Conservation (phyloP, 2,888 invertebrate species). For the Standfussiana lucernea region DNA sequence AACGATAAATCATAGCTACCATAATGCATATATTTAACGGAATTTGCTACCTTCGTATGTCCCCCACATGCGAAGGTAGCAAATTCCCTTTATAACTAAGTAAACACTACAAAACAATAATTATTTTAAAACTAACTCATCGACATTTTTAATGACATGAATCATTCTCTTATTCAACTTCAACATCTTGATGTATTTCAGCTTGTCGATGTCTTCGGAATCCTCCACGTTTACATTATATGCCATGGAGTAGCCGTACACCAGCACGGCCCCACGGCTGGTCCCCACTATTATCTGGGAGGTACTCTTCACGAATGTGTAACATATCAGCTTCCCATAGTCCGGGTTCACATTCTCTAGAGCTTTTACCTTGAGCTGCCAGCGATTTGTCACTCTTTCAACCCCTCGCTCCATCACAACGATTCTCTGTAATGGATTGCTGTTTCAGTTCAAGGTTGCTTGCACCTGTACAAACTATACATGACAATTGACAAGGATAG, state of each 20-base stretch:
- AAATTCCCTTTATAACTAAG: neutral
- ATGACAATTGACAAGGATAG: neutral
- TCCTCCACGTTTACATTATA: slow-evolving; percentile 73
- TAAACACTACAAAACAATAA: neutral
- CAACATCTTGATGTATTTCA: slow-evolving; percentile 87
- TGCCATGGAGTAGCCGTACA: slow-evolving; percentile 89
- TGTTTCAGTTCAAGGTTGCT: neutral
- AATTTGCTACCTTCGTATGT: neutral
- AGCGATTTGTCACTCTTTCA: slow-evolving; percentile 79
- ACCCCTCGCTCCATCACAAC: slow-evolving; percentile 80
- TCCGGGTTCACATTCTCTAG: slow-evolving; percentile 75
- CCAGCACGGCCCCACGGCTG: slow-evolving; percentile 85
- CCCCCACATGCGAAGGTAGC: too few species aligned
- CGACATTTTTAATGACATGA: slow-evolving; percentile 87
- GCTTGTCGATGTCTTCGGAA: slow-evolving; percentile 77
- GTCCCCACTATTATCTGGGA: slow-evolving; percentile 89
- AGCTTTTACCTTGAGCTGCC: slow-evolving; percentile 78
- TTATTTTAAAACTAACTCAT: slow-evolving; percentile 82
- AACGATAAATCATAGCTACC: neutral
- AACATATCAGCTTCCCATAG: slow-evolving; percentile 87
- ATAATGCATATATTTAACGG: neutral
- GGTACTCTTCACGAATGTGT: slow-evolving; percentile 87
- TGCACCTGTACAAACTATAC: neutral
- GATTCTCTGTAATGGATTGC: slow-evolving; percentile 76
- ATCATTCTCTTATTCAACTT: slow-evolving; percentile 84